A percentile compares a stretch with the other conserved stretches of the same genome.
These are phyloP conservation scores for Synanthedon vespiformis DNA, from an alignment of 2,888 invertebrate species.

Conservation along the genomic window DNA sequence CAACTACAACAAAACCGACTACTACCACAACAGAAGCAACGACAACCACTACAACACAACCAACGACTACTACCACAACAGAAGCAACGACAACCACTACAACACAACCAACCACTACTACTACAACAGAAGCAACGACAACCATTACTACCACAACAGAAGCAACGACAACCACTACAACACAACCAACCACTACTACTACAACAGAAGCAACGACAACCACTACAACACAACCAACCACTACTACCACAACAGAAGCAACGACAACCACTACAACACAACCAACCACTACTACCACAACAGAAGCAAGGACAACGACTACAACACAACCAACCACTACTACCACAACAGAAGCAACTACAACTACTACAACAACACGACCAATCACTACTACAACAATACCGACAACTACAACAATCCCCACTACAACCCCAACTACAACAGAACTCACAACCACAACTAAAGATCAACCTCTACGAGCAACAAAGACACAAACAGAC, in stretches of 20 bases:
- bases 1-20: slow-evolving; percentile 1
- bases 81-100: slow-evolving; percentile 3
- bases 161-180: slow-evolving; percentile 4
- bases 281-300: slow-evolving; percentile 1
- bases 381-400: slow-evolving; percentile 1
- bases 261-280: neutral
- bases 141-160: slow-evolving; percentile 7
- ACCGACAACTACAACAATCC: slow-evolving; percentile 1
- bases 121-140: slow-evolving; percentile 4
- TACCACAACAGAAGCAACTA: slow-evolving; percentile 1
- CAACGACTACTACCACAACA: slow-evolving; percentile 6
- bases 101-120: slow-evolving; percentile 9
- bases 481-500: too few relatives aligned
- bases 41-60: slow-evolving; percentile 4
- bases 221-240: slow-evolving; percentile 1
- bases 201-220: slow-evolving; percentile 3
- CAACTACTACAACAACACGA: slow-evolving; percentile 1
- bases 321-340: slow-evolving; percentile 1
- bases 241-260: slow-evolving; percentile 1
- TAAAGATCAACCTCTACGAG: neutral
- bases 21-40: slow-evolving; percentile 6
- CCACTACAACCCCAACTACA: slow-evolving; percentile 6
- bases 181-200: slow-evolving; percentile 4
- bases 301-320: slow-evolving; percentile 1
- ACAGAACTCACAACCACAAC: slow-evolving; percentile 9